Conservation (phyloP, 2,888 invertebrate genomes). For the Portevinia maculata region DNA sequence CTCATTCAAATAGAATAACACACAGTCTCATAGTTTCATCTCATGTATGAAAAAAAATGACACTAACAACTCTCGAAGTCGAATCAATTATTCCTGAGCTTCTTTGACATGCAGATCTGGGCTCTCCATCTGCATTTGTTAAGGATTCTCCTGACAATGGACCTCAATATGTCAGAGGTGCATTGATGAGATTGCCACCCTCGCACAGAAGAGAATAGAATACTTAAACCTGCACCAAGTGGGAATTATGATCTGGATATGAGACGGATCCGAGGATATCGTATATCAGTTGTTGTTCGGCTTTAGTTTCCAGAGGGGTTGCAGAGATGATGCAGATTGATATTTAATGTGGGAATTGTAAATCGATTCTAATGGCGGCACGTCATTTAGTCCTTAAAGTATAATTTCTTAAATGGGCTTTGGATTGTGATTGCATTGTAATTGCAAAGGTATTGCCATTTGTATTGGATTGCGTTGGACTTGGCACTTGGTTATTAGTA, state of each 20-base stretch:
- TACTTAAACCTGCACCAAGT: conserved; percentile 60
- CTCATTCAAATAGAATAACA: conserved; percentile 28
- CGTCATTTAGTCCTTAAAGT: too few relatives aligned
- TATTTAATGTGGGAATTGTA: neutral
- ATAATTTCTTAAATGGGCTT: too few relatives aligned
- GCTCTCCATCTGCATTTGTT: conserved; percentile 64
- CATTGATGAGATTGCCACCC: conserved; percentile 51
- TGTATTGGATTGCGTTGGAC: too few relatives aligned
- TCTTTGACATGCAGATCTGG: conserved; percentile 70
- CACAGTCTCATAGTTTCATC: conserved; percentile 2
- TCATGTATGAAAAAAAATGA: conserved; percentile 18
- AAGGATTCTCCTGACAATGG: conserved; percentile 54
- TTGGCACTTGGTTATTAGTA: too few relatives aligned
- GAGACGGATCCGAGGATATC: conserved; percentile 31
- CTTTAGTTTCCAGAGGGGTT: neutral
- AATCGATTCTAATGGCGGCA: too few relatives aligned
- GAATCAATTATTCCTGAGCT: conserved; percentile 65
- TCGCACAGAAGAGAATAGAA: conserved; percentile 50
- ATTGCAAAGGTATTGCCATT: too few relatives aligned
- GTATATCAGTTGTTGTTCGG: neutral
- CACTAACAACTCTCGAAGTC: conserved; percentile 51
- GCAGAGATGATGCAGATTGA: neutral
- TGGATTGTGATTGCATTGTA: too few relatives aligned
- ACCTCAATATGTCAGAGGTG: conserved; percentile 59
- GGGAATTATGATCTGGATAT: conserved; percentile 65